Evolutionary conservation across 2,888 invertebrate species (phyloP).

Genomic region (Ellobium chinense): DNA sequence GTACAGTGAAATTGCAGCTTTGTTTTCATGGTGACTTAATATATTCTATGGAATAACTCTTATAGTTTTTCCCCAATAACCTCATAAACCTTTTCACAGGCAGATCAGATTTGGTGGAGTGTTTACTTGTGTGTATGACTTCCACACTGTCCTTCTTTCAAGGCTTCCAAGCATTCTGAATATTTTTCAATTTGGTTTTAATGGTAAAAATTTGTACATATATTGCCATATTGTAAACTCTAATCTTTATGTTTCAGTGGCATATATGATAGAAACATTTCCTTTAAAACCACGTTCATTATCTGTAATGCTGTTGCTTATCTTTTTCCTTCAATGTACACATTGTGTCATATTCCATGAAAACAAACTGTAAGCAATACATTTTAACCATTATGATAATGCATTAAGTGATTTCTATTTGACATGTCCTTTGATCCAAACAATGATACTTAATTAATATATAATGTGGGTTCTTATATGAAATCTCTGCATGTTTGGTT

Average conservation of each 20-base stretch:
- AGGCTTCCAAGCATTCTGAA: no score
- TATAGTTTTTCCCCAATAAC: no score
- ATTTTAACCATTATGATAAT: no score
- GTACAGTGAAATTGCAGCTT: no score
- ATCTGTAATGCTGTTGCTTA: conserved; percentile 6
- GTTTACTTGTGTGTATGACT: no score
- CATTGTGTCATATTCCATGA: conserved; percentile 32
- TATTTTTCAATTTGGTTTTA: neutral
- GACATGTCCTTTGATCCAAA: neutral
- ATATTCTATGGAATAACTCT: no score
- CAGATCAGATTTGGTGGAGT: no score
- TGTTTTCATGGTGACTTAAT: no score
- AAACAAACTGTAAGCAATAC: conserved; percentile 35
- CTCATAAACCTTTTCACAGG: no score
- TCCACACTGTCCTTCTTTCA: no score
- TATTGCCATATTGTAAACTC: neutral
- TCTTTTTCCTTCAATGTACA: neutral
- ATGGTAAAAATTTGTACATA: conserved; percentile 1
- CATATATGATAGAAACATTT: conserved; percentile 1
- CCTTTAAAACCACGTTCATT: neutral
- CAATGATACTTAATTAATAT: neutral
- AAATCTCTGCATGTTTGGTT: no score
- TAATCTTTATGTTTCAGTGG: conserved; percentile 1
- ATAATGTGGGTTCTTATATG: neutral
- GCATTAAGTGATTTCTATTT: no score